Conservation (phyloP, 2,888 invertebrate genomes). For the Baronia brevicornis region DNA sequence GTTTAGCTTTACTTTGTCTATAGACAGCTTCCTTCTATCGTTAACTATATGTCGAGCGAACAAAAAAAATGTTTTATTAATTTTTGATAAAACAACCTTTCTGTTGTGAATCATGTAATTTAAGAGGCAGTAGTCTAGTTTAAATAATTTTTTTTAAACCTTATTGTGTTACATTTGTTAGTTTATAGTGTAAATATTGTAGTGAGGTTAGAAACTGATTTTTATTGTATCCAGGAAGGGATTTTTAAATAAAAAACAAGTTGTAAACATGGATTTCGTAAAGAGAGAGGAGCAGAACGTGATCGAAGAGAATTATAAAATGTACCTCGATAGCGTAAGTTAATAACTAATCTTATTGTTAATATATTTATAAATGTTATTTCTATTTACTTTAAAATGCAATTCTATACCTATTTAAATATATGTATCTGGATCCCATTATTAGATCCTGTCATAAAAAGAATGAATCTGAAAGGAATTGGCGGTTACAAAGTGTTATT, state of each 20-base stretch:
- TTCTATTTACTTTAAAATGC: slow-evolving; percentile 9
- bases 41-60: slow-evolving; percentile 38
- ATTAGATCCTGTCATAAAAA: too few relatives aligned
- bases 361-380: slow-evolving; percentile 8
- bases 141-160: slow-evolving; percentile 23
- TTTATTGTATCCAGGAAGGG: slow-evolving; percentile 29
- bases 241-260: slow-evolving; percentile 18
- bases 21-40: slow-evolving; percentile 54
- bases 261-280: slow-evolving; percentile 56
- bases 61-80: slow-evolving; percentile 31
- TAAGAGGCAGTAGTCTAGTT: slow-evolving; percentile 26
- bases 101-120: slow-evolving; percentile 27
- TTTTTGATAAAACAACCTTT: slow-evolving; percentile 27
- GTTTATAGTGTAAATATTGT: slow-evolving; percentile 26
- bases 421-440: too few relatives aligned
- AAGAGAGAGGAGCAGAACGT: slow-evolving; percentile 58
- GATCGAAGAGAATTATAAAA: slow-evolving; percentile 55
- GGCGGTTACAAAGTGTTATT: too few relatives aligned
- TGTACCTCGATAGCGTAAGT: slow-evolving; percentile 61
- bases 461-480: too few relatives aligned
- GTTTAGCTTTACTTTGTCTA: slow-evolving; percentile 39
- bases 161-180: slow-evolving; percentile 28
- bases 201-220: slow-evolving; percentile 49
- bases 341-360: slow-evolving; percentile 6
- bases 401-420: not conserved